Evolutionary conservation across 37 sponge, comb jelly and placozoan genomes (phyloP).

Genomic region (Amphimedon queenslandica): DNA sequence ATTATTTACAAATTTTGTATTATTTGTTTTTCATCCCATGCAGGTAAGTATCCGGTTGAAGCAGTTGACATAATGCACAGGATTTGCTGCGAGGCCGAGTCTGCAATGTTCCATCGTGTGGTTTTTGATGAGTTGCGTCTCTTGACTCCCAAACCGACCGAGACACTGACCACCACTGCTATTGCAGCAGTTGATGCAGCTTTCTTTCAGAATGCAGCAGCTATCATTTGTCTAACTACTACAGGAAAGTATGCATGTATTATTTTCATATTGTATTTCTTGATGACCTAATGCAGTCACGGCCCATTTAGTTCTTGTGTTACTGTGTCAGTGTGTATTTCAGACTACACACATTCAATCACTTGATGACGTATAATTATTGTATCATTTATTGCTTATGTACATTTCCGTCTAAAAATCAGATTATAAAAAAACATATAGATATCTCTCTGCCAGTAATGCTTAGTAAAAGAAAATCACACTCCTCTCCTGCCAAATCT

Average conservation of each 20-base stretch:
- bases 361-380: too few relatives aligned
- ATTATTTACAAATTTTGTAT: not conserved
- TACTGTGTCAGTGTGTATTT: too few relatives aligned
- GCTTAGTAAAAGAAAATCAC: too few relatives aligned
- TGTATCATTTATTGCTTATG: too few relatives aligned
- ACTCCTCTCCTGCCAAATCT: too few relatives aligned
- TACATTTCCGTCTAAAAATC: too few relatives aligned
- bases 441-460: too few relatives aligned
- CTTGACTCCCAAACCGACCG: slow-evolving; percentile 53
- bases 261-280: too few relatives aligned
- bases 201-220: slow-evolving; percentile 79
- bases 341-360: too few relatives aligned
- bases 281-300: too few relatives aligned
- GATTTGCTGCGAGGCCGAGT: slow-evolving; percentile 89
- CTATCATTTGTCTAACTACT: slow-evolving; percentile 90
- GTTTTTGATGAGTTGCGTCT: slow-evolving; percentile 68
- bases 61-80: slow-evolving; percentile 83
- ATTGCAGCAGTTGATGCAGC: slow-evolving; percentile 94
- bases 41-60: slow-evolving; percentile 77
- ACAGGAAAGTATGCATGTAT: slow-evolving; percentile 94
- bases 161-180: slow-evolving; percentile 63
- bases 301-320: too few relatives aligned
- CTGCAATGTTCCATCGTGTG: slow-evolving; percentile 83
- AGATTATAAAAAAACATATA: too few relatives aligned
- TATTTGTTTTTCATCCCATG: not conserved